phyloP scores from a whole-genome alignment of 2,888 invertebrate genomes.

The Euplexia lucipara region DNA sequence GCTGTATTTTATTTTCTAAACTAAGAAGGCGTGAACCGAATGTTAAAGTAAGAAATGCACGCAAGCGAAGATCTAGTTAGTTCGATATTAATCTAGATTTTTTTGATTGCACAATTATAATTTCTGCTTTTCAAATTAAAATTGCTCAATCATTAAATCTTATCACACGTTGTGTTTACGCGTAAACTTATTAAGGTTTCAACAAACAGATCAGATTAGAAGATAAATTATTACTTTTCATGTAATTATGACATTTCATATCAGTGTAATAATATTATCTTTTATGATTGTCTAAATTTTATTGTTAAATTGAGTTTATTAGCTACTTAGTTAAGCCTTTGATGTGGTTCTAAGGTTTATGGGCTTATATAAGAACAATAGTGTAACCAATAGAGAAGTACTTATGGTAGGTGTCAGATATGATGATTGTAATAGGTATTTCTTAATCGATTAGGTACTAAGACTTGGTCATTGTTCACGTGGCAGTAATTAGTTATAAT shows the following conservation, averaged over 20 bases:
- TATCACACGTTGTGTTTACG: slow-evolving; percentile 12
- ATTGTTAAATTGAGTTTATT: slow-evolving; percentile 4
- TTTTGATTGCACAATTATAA: no score
- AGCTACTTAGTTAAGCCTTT: not conserved
- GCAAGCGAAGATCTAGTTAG: no score
- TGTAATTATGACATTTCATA: not conserved
- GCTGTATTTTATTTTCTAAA: no score
- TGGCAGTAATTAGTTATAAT: slow-evolving; percentile 15
- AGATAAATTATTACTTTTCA: slow-evolving; percentile 4
- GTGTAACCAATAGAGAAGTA: no score
- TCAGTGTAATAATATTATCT: not conserved
- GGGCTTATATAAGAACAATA: not conserved
- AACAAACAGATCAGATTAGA: slow-evolving; percentile 2
- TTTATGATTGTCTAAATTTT: not conserved
- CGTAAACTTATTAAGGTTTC: slow-evolving; percentile 1
- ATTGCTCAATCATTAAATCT: slow-evolving; percentile 4
- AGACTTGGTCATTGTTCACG: not conserved
- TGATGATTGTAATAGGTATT: not conserved
- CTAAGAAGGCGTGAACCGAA: no score
- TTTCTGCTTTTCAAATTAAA: not conserved
- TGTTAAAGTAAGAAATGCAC: no score
- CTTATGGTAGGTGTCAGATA: not conserved
- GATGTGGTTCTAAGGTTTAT: not conserved
- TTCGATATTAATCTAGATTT: not conserved
- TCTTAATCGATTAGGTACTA: not conserved